Conservation (phyloP, 1,140 invertebrate species). For the Diabrotica undecimpunctata region DNA sequence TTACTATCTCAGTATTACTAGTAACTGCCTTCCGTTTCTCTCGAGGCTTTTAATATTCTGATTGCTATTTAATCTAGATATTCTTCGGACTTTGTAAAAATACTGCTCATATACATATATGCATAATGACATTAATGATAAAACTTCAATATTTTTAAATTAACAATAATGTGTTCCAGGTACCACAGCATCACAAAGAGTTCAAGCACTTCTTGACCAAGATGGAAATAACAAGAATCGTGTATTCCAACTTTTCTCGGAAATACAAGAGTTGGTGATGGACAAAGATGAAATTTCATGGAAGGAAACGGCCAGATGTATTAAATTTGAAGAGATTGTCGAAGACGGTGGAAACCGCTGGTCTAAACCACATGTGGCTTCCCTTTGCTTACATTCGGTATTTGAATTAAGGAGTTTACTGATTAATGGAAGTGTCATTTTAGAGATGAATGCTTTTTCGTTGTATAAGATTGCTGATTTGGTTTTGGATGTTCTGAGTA, state of each 20-base stretch:
- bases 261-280: constrained; percentile 89
- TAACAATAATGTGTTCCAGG: constrained; percentile 53
- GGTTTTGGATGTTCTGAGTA: constrained; percentile 88
- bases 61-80: no score
- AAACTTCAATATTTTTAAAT: neutral
- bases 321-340: constrained; percentile 93
- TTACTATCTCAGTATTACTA: no score
- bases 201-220: constrained; percentile 94
- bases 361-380: constrained; percentile 93
- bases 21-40: no score
- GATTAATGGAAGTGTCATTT: constrained; percentile 84
- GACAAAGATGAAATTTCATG: constrained; percentile 88
- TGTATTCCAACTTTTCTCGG: constrained; percentile 86
- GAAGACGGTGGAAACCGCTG: constrained; percentile 89
- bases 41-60: no score
- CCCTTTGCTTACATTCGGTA: constrained; percentile 83
- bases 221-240: constrained; percentile 81
- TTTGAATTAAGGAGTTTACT: constrained; percentile 85
- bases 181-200: constrained; percentile 82
- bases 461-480: constrained; percentile 87
- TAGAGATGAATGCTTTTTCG: constrained; percentile 83
- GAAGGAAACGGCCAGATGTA: constrained; percentile 97
- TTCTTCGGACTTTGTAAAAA: no score
- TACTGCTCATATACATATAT: no score
- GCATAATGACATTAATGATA: no score